Evolutionary conservation across 1,140 invertebrate species (phyloP), one percentile per base, ranked within the genome.

Genomic region (Hermetia illucens): DNA sequence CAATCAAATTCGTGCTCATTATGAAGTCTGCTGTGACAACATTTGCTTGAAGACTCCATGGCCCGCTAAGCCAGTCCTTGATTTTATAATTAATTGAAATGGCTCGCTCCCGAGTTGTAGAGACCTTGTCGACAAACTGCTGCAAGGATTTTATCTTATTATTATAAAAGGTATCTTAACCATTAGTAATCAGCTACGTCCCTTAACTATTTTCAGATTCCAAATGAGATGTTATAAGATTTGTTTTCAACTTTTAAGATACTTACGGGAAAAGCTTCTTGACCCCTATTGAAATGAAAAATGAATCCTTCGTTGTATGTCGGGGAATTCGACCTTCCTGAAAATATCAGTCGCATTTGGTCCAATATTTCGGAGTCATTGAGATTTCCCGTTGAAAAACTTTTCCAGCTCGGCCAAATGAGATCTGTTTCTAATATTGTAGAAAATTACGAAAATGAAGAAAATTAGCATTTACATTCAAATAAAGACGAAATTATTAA

Each of bases 21-120:
- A 76, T 74, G 47, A 70, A 76, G 42, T 76, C 74, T 38, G 65
- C 61, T 2, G 73, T 62, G 0, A 75, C 61, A 5, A 75, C 63
- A 47, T 73, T 75, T 13, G 69, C 62, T 38, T 62, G 63, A 3
- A 59, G 38, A 50, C 66, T 68, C 62, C 66, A 70, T 1, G 55
- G 49, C 0, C 62, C 53, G n/a, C 44, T 48, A 0, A 60, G 37
- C 52, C 48, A 55, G 21, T 47, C 46, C 17, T 37, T 48, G 0
- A 59, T 35, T 33, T 55, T 54, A 1, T 47, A 43, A 51, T 59
- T 60, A 3, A 59, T 44, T 1, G 39, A 21, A 0, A 39, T 44
- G 2, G 57, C 54, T 16, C 53, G 47, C 29, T 59, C 44, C 42
- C 55, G 54, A 25, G 52, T 41, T 17, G 54, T 49, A 15, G 51